phyloP scores from a whole-genome alignment of 2,888 invertebrate species.

The Cheilosia variabilis region DNA sequence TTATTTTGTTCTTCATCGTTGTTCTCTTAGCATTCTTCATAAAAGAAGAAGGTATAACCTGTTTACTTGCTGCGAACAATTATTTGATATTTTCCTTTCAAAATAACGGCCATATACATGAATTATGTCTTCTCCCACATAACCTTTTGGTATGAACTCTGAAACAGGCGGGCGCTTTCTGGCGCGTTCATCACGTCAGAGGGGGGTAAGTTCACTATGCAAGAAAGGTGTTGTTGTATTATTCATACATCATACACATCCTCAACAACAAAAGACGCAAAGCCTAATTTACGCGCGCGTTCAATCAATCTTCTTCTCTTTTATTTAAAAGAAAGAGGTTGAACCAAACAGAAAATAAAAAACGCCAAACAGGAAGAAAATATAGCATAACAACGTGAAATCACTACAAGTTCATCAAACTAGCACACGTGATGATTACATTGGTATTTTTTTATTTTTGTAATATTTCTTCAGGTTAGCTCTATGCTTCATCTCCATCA shows the following conservation, averaged over 20 bases:
- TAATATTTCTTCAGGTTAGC: slow-evolving; percentile 28
- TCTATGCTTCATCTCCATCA: slow-evolving; percentile 28
- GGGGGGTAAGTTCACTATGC: neutral
- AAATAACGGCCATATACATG: slow-evolving; percentile 58
- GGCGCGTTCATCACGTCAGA: slow-evolving; percentile 1
- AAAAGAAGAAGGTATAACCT: slow-evolving; percentile 23
- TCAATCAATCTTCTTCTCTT: slow-evolving; percentile 59
- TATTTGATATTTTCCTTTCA: slow-evolving; percentile 48
- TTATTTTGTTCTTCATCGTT: slow-evolving; percentile 18
- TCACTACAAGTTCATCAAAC: slow-evolving; percentile 74
- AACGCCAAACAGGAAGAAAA: slow-evolving; percentile 46
- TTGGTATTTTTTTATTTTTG: slow-evolving; percentile 44
- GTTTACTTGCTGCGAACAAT: slow-evolving; percentile 40
- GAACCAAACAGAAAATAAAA: slow-evolving; percentile 12
- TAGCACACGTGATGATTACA: slow-evolving; percentile 72
- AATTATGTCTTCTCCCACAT: slow-evolving; percentile 54
- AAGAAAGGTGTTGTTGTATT: slow-evolving; percentile 33
- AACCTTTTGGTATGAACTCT: slow-evolving; percentile 36
- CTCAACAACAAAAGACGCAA: slow-evolving; percentile 43
- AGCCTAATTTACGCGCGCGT: slow-evolving; percentile 55
- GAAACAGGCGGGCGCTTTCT: neutral
- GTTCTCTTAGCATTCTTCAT: neutral
- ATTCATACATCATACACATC: slow-evolving; percentile 10
- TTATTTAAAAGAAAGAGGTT: slow-evolving; percentile 18
- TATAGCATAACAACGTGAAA: slow-evolving; percentile 68